phyloP scores from a whole-genome alignment of 92 coral and sea anemone species.

The Metridium senile region DNA sequence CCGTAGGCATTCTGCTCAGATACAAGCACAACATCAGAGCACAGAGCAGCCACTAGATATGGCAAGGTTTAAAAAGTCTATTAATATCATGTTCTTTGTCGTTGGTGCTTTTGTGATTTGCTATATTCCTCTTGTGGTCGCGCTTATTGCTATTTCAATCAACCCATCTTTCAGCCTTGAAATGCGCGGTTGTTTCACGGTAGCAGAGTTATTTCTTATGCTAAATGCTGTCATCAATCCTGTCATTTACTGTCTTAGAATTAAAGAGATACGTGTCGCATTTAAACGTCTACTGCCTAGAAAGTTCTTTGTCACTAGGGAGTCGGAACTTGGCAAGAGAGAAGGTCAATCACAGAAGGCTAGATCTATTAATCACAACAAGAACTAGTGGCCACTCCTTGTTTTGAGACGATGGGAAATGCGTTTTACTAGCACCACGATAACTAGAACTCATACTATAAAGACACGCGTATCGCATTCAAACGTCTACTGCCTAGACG shows the following conservation, averaged over 20 bases:
- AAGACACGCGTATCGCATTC: too few species aligned
- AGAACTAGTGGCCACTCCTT: too few species aligned
- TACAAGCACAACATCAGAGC: not conserved
- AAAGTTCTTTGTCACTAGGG: too few species aligned
- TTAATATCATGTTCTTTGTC: not conserved
- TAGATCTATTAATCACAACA: too few species aligned
- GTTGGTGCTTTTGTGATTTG: not conserved
- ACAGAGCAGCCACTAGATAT: not conserved
- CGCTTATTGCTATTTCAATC: not conserved
- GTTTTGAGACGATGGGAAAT: too few species aligned
- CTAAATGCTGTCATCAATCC: not conserved
- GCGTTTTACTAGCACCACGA: too few species aligned
- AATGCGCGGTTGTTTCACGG: not conserved
- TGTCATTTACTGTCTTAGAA: not conserved
- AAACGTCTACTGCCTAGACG: not conserved
- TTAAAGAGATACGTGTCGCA: not conserved
- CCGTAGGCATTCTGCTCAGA: constrained; percentile 5
- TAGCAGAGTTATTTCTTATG: not conserved
- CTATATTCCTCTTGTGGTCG: not conserved
- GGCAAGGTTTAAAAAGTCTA: not conserved
- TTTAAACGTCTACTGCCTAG: not conserved
- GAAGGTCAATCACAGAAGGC: too few species aligned
- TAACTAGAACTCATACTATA: too few species aligned
- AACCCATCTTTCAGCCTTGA: not conserved
- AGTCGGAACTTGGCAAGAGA: too few species aligned